phyloP scores from a whole-genome alignment of 2,113 vertebrate genomes.

The Saccopteryx bilineata region DNA sequence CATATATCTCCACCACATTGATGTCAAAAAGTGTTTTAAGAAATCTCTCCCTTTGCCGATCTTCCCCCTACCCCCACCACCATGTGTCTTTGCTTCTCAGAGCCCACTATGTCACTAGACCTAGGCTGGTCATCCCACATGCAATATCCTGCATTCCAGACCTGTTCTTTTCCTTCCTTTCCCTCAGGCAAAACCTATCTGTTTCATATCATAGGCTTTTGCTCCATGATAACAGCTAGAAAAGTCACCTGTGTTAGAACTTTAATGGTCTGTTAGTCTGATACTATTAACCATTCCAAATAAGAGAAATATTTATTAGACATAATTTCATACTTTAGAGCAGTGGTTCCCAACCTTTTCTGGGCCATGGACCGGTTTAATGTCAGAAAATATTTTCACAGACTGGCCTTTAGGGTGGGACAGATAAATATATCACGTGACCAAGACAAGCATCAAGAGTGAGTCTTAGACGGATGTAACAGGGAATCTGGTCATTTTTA shows the following conservation, averaged over 20 bases:
- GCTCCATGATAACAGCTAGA: not conserved
- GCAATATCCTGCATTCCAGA: not conserved
- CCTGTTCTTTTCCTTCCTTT: not conserved
- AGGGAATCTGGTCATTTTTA: no score
- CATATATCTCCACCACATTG: not conserved
- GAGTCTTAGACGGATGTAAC: no score
- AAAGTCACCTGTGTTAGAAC: not conserved
- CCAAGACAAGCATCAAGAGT: no score
- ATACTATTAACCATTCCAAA: constrained; percentile 26
- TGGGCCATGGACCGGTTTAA: no score
- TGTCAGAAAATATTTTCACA: no score
- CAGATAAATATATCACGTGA: no score
- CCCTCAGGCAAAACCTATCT: not conserved
- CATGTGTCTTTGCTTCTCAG: not conserved
- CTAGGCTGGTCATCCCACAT: not conserved
- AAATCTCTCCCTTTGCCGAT: not conserved
- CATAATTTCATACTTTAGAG: constrained; percentile 23
- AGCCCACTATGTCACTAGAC: not conserved
- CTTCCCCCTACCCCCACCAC: not conserved
- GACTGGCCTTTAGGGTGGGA: no score
- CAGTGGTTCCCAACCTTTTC: not conserved
- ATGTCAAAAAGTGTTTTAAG: constrained; percentile 37
- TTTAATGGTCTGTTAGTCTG: not conserved
- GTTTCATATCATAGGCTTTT: not conserved
- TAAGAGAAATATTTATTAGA: constrained; percentile 41